Conservation (phyloP, 2,888 invertebrate species). For the Nymphalis polychloros region DNA sequence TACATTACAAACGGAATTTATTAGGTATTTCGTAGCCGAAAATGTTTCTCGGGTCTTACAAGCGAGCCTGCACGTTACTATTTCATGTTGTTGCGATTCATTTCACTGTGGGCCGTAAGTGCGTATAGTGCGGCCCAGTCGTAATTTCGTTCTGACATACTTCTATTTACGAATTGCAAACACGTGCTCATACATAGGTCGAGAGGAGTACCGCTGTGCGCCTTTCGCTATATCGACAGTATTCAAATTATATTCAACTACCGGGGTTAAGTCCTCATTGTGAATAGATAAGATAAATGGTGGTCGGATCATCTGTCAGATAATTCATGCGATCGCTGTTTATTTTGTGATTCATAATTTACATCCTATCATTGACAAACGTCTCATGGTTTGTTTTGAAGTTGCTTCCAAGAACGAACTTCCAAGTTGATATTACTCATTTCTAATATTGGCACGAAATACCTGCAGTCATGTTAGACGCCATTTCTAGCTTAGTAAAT, state of each 20-base stretch:
- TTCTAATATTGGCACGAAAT: slow-evolving; percentile 41
- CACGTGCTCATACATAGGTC: slow-evolving; percentile 46
- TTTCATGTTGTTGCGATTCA: slow-evolving; percentile 44
- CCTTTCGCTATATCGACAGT: slow-evolving; percentile 51
- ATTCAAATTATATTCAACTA: slow-evolving; percentile 66
- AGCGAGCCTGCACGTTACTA: slow-evolving; percentile 41
- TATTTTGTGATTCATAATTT: background rate
- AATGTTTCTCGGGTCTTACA: slow-evolving; percentile 40
- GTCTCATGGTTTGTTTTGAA: background rate
- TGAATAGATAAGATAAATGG: slow-evolving; percentile 73
- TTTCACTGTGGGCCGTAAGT: slow-evolving; percentile 39
- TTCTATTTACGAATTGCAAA: slow-evolving; percentile 49
- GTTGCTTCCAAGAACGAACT: slow-evolving; percentile 8
- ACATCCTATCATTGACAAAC: background rate
- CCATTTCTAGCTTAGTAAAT: slow-evolving; percentile 49
- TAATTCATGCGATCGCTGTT: slow-evolving; percentile 49
- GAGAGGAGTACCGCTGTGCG: slow-evolving; percentile 40
- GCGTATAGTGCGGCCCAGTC: slow-evolving; percentile 24
- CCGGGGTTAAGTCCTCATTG: slow-evolving; percentile 53
- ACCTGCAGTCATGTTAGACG: slow-evolving; percentile 42
- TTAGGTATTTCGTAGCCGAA: slow-evolving; percentile 41
- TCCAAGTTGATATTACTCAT: slow-evolving; percentile 32
- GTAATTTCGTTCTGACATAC: slow-evolving; percentile 40
- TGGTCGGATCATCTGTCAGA: slow-evolving; percentile 52
- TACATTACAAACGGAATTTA: slow-evolving; percentile 44